A percentile compares a stretch with the other conserved stretches of the same genome.
Evolutionary conservation across 2,888 invertebrate genomes (phyloP).

Genomic region (Gortyna flavago): DNA sequence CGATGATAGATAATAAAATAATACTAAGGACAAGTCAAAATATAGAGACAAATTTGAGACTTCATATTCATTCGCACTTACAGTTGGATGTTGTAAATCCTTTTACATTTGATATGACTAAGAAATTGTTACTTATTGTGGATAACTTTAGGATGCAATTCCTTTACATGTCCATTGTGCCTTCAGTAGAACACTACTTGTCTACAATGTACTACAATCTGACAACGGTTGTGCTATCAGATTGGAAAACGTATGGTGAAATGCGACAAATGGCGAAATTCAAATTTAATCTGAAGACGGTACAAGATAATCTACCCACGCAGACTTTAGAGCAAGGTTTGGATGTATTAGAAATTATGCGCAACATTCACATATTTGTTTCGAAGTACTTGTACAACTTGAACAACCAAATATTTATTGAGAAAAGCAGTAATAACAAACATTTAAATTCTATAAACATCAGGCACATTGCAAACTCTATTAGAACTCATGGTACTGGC

Average conservation of each 20-base stretch:
- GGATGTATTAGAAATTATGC: slow-evolving; percentile 99
- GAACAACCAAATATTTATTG: slow-evolving; percentile 98
- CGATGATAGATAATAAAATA: slow-evolving; percentile 89
- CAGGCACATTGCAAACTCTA: slow-evolving; percentile 98
- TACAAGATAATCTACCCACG: slow-evolving; percentile 98
- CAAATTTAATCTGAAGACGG: slow-evolving; percentile 94
- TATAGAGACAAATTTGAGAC: slow-evolving; percentile 97
- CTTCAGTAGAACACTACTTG: slow-evolving; percentile 96
- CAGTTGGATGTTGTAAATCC: slow-evolving; percentile 94
- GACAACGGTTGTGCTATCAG: slow-evolving; percentile 98
- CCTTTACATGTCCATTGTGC: slow-evolving; percentile 91
- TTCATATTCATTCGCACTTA: slow-evolving; percentile 97
- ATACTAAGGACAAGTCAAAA: slow-evolving; percentile 94
- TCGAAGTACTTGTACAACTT: slow-evolving; percentile 98
- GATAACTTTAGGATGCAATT: slow-evolving; percentile 89
- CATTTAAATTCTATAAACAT: slow-evolving; percentile 98
- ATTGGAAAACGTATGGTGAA: slow-evolving; percentile 99
- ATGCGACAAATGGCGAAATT: slow-evolving; percentile 98
- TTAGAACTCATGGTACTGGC: slow-evolving; percentile 98
- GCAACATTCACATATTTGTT: slow-evolving; percentile 98
- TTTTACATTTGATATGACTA: slow-evolving; percentile 92
- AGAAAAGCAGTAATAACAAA: slow-evolving; percentile 97
- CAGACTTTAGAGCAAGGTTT: slow-evolving; percentile 99
- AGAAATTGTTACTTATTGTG: slow-evolving; percentile 90
- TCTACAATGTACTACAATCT: slow-evolving; percentile 99